These are phyloP conservation scores for Pipistrellus kuhlii DNA, from an alignment of 2,797 vertebrate genomes.

Conservation along the genomic window DNA sequence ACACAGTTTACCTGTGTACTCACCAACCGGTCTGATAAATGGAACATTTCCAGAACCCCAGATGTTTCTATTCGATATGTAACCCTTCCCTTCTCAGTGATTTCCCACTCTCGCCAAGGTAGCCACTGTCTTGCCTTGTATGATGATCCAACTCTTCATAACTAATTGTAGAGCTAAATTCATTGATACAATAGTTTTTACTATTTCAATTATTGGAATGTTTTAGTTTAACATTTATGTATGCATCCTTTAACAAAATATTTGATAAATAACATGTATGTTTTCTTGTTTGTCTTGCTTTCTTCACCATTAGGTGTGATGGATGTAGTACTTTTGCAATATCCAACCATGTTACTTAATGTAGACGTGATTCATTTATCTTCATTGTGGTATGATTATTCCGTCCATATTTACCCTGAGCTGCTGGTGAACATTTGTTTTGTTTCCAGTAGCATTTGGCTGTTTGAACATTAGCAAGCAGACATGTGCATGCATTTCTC, in stretches of 20 bases:
- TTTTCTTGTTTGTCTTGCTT: not conserved
- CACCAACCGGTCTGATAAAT: not conserved
- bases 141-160: not conserved
- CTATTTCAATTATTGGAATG: not conserved
- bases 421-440: not conserved
- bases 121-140: not conserved
- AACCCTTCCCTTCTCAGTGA: not conserved
- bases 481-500: not conserved
- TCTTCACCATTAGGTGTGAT: not conserved
- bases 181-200: not conserved
- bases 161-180: not conserved
- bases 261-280: not conserved
- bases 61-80: not conserved
- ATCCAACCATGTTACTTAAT: not conserved
- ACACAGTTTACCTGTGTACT: not conserved
- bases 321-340: not conserved
- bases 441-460: not conserved
- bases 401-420: not conserved
- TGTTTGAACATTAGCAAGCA: not conserved
- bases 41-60: not conserved
- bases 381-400: not conserved
- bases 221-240: not conserved
- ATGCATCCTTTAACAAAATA: not conserved
- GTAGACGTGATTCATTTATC: not conserved
- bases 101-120: not conserved